phyloP scores from a whole-genome alignment of 2,797 vertebrate species.

The Chelonia mydas region DNA sequence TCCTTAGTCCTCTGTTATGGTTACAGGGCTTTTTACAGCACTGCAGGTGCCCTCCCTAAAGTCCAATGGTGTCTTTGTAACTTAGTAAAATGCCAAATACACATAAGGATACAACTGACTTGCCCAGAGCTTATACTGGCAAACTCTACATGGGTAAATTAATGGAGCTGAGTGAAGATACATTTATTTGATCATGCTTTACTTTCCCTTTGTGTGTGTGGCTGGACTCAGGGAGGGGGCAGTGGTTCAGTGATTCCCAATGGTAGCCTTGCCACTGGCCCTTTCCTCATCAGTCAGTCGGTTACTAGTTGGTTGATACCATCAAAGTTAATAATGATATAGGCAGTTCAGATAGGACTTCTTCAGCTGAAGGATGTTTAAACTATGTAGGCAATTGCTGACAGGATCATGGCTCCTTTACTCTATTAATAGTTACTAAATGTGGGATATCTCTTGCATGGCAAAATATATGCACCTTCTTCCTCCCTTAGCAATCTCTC shows the following conservation, averaged over 20 bases:
- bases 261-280: neutral
- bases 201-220: neutral
- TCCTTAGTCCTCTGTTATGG: neutral
- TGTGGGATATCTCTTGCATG: neutral
- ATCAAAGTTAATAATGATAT: constrained; percentile 10
- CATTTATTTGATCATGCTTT: too few species aligned
- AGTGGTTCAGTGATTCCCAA: constrained; percentile 6
- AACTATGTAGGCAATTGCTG: neutral
- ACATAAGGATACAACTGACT: neutral
- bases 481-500: neutral
- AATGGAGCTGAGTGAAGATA: neutral
- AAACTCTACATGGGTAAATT: neutral
- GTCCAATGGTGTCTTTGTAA: too few species aligned
- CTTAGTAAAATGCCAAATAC: neutral
- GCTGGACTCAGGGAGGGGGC: neutral
- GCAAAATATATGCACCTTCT: neutral
- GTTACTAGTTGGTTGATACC: neutral
- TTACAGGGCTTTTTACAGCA: neutral
- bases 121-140: too few species aligned
- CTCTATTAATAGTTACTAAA: neutral
- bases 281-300: neutral
- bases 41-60: neutral
- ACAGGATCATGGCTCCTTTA: neutral
- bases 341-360: neutral
- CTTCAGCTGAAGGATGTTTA: neutral